Evolutionary conservation across 2,888 invertebrate species (phyloP), one percentile per base, ranked within the genome.

Genomic region (Syrphus vitripennis): DNA sequence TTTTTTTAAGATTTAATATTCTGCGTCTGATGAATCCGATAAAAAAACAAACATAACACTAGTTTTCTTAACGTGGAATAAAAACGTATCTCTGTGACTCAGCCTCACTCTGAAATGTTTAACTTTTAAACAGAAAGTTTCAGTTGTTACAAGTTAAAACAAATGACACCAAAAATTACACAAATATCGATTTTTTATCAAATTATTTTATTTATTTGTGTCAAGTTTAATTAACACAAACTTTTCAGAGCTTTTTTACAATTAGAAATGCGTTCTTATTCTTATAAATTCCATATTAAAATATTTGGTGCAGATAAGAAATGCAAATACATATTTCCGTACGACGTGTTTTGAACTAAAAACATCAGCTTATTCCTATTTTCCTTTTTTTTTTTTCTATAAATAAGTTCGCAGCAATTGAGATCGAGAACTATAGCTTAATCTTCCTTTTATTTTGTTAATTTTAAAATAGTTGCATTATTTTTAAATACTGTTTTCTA

Each of bases 401-500:
- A n/a, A n/a, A 50, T 53, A 74, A 50, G 19, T 53, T 75, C 40
- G 34, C 55, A 70, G 75, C 57, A 79, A 79, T 80, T 40, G 59
- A 80, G 24, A 61, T 61, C 48, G 21, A 42, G 10, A 21, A 31
- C 34, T 21, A 65, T 59, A 48, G 65, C 55, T 34, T 74, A 74
- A 40, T 59, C 7, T 21, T 40, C 19, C 26, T 67, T 57, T 29
- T n/a, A n/a, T n/a, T 69, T 71, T 83, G 70, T 75, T 79, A 74
- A 4, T 57, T 40, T 67, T 45, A 9, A 16, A 50, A 55, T 59
- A 50, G 57, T 65, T 29, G 40, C 61, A 34, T 61, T 61, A 40
- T n/a, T 63, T 71, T 80, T 72, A 40, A 69, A 69, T 55, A 71
- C 71, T 80, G 80, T 84, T 84, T 84, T 80, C 37, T 84, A 74